Percentiles rank a stretch among this genome's conserved stretches.
phyloP scores from a whole-genome alignment of 1,140 invertebrate species.

The Magallana ariakensis region DNA sequence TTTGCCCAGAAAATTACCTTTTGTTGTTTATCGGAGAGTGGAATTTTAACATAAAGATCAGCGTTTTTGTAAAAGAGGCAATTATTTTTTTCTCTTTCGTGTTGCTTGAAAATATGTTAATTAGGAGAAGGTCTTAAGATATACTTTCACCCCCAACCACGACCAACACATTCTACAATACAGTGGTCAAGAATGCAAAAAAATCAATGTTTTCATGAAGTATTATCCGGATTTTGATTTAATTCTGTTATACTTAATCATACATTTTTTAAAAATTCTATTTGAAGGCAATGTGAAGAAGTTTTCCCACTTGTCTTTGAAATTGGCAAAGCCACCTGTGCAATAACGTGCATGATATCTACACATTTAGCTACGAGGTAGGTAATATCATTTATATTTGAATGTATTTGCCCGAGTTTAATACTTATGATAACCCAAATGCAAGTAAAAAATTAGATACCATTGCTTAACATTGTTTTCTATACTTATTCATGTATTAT shows the following conservation, averaged over 20 bases:
- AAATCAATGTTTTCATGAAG: not conserved
- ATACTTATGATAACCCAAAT: not conserved
- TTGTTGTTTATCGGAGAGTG: too few relatives aligned
- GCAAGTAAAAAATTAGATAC: not conserved
- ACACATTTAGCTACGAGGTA: not conserved
- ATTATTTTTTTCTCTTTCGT: not conserved
- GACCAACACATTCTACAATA: too few relatives aligned
- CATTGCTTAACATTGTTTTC: too few relatives aligned
- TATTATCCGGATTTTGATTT: not conserved
- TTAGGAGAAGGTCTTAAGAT: too few relatives aligned
- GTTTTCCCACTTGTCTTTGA: not conserved
- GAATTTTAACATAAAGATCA: not conserved
- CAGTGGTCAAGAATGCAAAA: not conserved
- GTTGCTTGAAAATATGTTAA: not conserved
- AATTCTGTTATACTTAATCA: not conserved
- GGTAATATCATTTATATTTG: not conserved
- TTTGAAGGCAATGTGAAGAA: not conserved
- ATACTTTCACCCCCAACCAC: too few relatives aligned
- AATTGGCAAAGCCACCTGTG: not conserved
- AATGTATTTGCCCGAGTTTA: not conserved
- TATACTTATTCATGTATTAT: too few relatives aligned
- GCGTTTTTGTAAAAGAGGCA: not conserved
- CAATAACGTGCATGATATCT: not conserved
- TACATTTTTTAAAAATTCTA: not conserved
- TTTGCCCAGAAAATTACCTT: too few relatives aligned